These are phyloP conservation scores for Passerculus sandwichensis DNA, from an alignment of 2,797 vertebrate genomes.

Conservation along the genomic window DNA sequence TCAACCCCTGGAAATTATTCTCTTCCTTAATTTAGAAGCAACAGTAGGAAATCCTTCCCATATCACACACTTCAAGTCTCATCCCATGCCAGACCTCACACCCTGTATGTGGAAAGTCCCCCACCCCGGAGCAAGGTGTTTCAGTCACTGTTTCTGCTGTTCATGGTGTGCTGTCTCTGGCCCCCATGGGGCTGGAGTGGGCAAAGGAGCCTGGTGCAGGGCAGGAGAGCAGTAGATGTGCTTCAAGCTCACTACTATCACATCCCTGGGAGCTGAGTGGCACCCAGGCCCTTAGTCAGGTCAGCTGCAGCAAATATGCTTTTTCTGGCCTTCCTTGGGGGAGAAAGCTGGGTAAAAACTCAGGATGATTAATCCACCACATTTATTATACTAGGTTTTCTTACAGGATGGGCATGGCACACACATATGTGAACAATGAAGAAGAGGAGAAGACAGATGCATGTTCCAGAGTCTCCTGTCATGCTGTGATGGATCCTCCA, in stretches of 20 bases:
- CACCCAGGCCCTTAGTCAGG: accelerated
- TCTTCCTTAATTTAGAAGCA: background rate
- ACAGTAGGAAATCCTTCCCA: background rate
- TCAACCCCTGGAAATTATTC: background rate
- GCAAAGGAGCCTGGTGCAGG: background rate
- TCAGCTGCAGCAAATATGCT: background rate
- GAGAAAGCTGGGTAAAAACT: background rate
- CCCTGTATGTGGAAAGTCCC: background rate
- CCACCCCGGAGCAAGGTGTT: background rate
- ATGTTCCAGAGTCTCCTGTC: background rate
- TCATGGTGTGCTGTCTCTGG: accelerated
- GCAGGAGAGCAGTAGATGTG: background rate
- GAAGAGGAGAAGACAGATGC: background rate
- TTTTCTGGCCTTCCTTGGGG: background rate
- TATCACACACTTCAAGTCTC: background rate
- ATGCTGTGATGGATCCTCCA: background rate
- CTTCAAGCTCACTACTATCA: background rate
- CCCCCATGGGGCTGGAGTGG: background rate
- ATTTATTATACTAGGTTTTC: background rate
- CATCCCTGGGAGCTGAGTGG: background rate
- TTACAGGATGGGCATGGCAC: background rate
- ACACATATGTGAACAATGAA: accelerated
- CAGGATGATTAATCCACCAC: background rate
- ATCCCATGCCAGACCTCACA: background rate
- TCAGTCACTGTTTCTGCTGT: background rate